These are phyloP conservation scores for Drosophila nigromelanica DNA, from an alignment of 1,140 invertebrate genomes.

Conservation along the genomic window DNA sequence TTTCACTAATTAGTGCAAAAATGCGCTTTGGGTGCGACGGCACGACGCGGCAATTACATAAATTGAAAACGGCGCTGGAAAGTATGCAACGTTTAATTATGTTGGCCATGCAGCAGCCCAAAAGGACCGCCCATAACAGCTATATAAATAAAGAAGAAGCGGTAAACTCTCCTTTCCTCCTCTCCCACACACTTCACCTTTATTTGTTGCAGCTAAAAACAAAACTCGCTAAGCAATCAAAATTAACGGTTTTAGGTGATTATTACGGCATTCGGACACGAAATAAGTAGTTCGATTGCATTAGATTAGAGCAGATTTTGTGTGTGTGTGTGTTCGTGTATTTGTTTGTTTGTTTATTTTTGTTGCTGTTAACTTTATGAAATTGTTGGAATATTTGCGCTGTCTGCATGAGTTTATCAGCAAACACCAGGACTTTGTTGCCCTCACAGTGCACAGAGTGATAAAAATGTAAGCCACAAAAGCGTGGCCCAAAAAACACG, in stretches of 20 bases:
- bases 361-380: slow-evolving; percentile 66
- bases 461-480: slow-evolving; percentile 80
- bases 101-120: slow-evolving; percentile 14
- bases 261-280: slow-evolving; percentile 15
- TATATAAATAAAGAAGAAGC: not conserved
- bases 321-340: slow-evolving; percentile 7
- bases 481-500: slow-evolving; percentile 45
- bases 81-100: slow-evolving; percentile 76
- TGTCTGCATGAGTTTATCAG: slow-evolving; percentile 62
- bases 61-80: slow-evolving; percentile 67
- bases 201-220: slow-evolving; percentile 29
- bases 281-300: slow-evolving; percentile 25
- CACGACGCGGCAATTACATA: slow-evolving; percentile 60
- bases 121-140: not conserved
- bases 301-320: slow-evolving; percentile 24
- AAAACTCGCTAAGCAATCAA: slow-evolving; percentile 28
- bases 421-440: slow-evolving; percentile 49
- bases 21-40: slow-evolving; percentile 54
- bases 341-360: slow-evolving; percentile 5
- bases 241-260: slow-evolving; percentile 10
- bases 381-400: slow-evolving; percentile 72
- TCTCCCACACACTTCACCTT: too few species aligned
- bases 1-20: slow-evolving; percentile 74
- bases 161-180: too few species aligned
- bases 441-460: slow-evolving; percentile 54